Percentiles rank a stretch among this genome's conserved stretches.
Evolutionary conservation across 2,113 vertebrate genomes (phyloP).

Genomic region (Archilochus colubris): DNA sequence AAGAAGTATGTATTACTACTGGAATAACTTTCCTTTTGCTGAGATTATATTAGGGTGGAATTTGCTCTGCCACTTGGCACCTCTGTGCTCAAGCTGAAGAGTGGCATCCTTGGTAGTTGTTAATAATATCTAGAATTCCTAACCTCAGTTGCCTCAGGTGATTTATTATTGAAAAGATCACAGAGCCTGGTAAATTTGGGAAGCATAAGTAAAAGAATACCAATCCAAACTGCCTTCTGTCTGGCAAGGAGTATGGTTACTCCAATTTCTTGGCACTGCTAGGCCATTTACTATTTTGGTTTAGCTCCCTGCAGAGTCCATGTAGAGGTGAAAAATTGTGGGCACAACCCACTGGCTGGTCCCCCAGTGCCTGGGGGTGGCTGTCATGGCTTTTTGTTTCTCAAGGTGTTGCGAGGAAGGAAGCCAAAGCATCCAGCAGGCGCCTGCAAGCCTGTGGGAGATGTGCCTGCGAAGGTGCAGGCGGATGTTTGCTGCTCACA

Average conservation of each 20-base stretch:
- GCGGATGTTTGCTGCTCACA: background rate
- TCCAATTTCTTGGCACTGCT: background rate
- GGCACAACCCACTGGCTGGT: background rate
- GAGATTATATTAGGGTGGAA: background rate
- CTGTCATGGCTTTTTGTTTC: background rate
- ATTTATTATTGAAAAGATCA: conserved; percentile 34
- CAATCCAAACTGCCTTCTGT: background rate
- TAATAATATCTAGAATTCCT: conserved; percentile 45
- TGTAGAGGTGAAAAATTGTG: background rate
- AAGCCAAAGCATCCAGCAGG: background rate
- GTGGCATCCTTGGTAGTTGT: background rate
- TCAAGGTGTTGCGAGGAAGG: fast-evolving
- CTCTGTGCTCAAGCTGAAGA: background rate
- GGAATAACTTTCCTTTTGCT: background rate
- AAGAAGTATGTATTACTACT: background rate
- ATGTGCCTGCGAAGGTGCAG: background rate
- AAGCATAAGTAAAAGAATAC: conserved; percentile 18
- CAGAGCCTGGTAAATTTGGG: conserved; percentile 30
- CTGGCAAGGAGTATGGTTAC: background rate
- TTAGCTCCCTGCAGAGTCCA: background rate
- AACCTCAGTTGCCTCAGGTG: conserved; percentile 34
- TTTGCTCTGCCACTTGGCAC: background rate
- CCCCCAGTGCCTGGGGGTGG: background rate
- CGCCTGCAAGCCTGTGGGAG: background rate
- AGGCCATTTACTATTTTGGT: background rate